Base-by-base conservation (phyloP, 2,888 invertebrate species). In the Amphimallon solstitiale region DNA sequence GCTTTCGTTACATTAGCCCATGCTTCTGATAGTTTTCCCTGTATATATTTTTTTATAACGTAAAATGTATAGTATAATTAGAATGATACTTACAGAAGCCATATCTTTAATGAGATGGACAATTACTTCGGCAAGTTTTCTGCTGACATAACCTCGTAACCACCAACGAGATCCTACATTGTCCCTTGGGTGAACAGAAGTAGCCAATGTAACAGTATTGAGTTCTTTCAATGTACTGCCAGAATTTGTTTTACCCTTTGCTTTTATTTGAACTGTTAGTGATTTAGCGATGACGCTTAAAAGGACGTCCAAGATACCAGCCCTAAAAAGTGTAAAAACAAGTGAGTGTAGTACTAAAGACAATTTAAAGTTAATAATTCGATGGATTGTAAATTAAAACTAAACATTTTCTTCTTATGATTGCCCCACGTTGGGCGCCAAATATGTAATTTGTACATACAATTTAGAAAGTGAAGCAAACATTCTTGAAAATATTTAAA, bases 271-370 rank as follows among this genome's bases (percentile, higher is more conserved):
- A 1, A 97, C 89, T 1, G 92, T 93, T 67, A 98, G 84, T 0
- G 96, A 90, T 82, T 97, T 98, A 35, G 95, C 94, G 68, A 98
- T 91, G 72, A 95, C 94, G 69, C 94, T 91, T 65, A 97, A 84
- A 75, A 98, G 90, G 64, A 97, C 93, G 77, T 97, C 97, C 64
- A 97, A 83, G 65, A 97, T 88, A 1, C 95, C 94, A 37, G 91
- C 83, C 48, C 91, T 91, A 63, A 15, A 48, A 51, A 34, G 10
- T n/a, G n/a, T n/a, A n/a, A n/a, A n/a, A n/a, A n/a, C n/a, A n/a
- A n/a, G n/a, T n/a, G n/a, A n/a, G n/a, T n/a, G n/a, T n/a, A n/a
- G n/a, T n/a, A n/a, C n/a, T n/a, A n/a, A n/a, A n/a, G n/a, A n/a
- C n/a, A n/a, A n/a, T n/a, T n/a, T n/a, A n/a, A n/a, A n/a, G n/a